Evolutionary conservation across 1,140 invertebrate genomes (phyloP).

Genomic region (Watersipora subatra): DNA sequence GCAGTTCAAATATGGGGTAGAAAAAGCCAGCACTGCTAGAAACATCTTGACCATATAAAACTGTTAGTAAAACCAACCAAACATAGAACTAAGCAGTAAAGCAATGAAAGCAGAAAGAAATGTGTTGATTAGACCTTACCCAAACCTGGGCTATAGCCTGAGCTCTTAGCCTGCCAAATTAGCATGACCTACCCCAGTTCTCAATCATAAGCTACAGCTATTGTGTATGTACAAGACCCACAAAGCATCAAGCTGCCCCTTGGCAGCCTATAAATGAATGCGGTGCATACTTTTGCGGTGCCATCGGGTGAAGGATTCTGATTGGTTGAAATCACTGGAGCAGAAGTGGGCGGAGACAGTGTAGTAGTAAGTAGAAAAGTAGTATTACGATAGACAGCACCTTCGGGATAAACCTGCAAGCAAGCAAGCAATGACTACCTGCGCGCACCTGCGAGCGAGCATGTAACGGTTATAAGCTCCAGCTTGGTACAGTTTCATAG

Average conservation of each 20-base stretch:
- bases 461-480: constrained; percentile 33
- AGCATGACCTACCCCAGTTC: not conserved
- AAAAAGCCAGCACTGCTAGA: no score
- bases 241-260: not conserved
- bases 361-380: not conserved
- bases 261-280: not conserved
- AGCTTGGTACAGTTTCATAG: no score
- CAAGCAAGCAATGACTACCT: constrained; percentile 35
- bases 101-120: no score
- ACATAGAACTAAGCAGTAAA: no score
- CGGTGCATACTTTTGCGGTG: not conserved
- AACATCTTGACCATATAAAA: no score
- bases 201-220: no score
- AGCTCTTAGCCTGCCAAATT: not conserved
- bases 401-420: constrained; percentile 66
- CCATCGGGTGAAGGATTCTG: not conserved
- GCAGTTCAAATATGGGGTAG: no score
- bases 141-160: no score
- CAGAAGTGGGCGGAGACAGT: not conserved
- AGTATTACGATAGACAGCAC: constrained; percentile 55
- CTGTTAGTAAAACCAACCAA: no score
- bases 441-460: no score
- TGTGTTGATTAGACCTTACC: no score
- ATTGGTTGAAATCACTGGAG: not conserved
- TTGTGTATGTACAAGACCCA: not conserved